Evolutionary conservation across 2,888 invertebrate genomes (phyloP).

Genomic region (Crematogaster levior): DNA sequence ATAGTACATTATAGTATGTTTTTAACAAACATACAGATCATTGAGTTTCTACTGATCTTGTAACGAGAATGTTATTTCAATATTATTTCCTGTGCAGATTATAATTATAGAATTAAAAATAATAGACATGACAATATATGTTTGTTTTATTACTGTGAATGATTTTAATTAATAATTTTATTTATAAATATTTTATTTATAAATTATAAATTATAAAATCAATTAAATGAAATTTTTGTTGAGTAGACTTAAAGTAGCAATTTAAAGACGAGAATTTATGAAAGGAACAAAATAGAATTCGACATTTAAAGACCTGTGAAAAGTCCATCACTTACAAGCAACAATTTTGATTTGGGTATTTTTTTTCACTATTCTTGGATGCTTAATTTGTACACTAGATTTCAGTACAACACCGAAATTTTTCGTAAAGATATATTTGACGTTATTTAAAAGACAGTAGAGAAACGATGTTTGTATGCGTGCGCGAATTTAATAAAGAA

Average conservation of each 20-base stretch:
- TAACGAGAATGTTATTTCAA: background rate
- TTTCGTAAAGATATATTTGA: background rate
- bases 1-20: conserved; percentile 7
- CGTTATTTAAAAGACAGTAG: background rate
- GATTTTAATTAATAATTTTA: background rate
- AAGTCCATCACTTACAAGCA: background rate
- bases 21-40: conserved; percentile 13
- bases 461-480: background rate
- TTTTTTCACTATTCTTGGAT: background rate
- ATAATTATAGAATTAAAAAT: background rate
- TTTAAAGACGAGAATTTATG: background rate
- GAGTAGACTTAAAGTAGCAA: background rate
- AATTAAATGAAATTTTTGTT: background rate
- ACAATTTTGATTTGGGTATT: background rate
- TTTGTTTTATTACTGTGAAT: background rate
- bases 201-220: too few relatives aligned
- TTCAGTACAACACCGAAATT: background rate
- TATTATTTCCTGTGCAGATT: background rate
- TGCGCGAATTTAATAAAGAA: conserved; percentile 41
- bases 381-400: background rate
- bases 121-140: background rate
- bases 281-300: background rate
- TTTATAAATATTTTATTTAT: too few relatives aligned
- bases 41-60: background rate
- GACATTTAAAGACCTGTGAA: background rate